Conservation (phyloP, 2,888 invertebrate species). For the Polymixis lichenea region DNA sequence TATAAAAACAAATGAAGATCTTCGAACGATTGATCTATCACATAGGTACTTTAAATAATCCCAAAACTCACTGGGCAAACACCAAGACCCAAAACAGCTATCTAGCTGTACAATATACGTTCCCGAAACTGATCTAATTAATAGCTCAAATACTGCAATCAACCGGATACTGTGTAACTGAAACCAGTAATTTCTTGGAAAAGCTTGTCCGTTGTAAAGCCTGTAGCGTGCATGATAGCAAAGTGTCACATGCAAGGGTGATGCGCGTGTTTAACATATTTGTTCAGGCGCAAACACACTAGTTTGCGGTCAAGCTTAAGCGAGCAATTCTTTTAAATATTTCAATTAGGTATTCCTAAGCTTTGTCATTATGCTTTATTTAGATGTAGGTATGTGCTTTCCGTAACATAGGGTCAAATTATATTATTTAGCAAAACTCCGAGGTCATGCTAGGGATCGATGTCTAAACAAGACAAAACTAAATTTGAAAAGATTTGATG, state of each 20-base stretch:
- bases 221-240: conserved; percentile 20
- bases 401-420: no score
- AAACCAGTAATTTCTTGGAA: neutral
- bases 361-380: neutral
- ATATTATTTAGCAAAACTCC: no score
- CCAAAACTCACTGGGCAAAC: neutral
- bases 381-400: neutral
- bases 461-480: no score
- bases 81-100: neutral
- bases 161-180: neutral
- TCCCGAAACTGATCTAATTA: neutral
- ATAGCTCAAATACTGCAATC: no score
- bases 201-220: neutral
- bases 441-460: no score
- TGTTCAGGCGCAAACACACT: conserved; percentile 30
- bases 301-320: neutral
- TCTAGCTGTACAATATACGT: neutral
- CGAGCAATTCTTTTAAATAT: neutral
- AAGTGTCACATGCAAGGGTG: conserved; percentile 17
- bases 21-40: neutral
- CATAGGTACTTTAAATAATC: neutral
- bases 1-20: neutral
- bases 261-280: conserved; percentile 19
- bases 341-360: neutral
- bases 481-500: no score